Conservation (phyloP, 2,888 invertebrate species). For the Lucinisca nassula region DNA sequence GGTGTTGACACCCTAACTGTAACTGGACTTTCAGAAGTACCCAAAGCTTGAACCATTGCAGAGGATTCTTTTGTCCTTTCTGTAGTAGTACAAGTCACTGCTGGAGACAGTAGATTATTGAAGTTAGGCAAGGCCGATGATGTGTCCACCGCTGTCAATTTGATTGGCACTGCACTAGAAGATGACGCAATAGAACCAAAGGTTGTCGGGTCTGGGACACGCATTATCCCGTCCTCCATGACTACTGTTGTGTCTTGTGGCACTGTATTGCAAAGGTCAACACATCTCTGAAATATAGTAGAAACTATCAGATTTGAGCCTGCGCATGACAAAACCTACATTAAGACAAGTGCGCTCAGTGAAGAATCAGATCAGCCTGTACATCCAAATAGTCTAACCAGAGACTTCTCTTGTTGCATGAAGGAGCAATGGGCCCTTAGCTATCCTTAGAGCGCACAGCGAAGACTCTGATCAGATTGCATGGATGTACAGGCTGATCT, state of each 20-base stretch:
- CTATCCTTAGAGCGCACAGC: too few relatives aligned
- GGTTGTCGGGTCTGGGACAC: background rate
- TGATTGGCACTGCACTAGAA: background rate
- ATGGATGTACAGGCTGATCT: too few relatives aligned
- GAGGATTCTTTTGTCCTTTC: too few relatives aligned
- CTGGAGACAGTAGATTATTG: background rate
- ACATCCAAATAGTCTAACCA: too few relatives aligned
- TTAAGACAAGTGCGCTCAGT: too few relatives aligned
- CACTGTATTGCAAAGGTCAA: background rate
- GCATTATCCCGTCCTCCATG: slow-evolving; percentile 12
- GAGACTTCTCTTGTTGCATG: too few relatives aligned
- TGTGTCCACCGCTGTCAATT: background rate
- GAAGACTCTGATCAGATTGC: too few relatives aligned
- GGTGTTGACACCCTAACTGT: background rate
- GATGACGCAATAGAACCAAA: background rate
- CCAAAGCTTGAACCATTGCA: too few relatives aligned
- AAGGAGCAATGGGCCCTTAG: too few relatives aligned
- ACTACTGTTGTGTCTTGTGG: background rate
- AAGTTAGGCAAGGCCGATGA: background rate
- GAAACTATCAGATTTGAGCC: too few relatives aligned
- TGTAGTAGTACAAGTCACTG: background rate
- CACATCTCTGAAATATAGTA: background rate
- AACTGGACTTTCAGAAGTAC: background rate
- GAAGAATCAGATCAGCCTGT: too few relatives aligned
- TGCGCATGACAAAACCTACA: too few relatives aligned